Percentiles rank a stretch among this genome's conserved stretches.
Evolutionary conservation across 2,113 vertebrate genomes (phyloP).

Genomic region (Anolis sagrei): DNA sequence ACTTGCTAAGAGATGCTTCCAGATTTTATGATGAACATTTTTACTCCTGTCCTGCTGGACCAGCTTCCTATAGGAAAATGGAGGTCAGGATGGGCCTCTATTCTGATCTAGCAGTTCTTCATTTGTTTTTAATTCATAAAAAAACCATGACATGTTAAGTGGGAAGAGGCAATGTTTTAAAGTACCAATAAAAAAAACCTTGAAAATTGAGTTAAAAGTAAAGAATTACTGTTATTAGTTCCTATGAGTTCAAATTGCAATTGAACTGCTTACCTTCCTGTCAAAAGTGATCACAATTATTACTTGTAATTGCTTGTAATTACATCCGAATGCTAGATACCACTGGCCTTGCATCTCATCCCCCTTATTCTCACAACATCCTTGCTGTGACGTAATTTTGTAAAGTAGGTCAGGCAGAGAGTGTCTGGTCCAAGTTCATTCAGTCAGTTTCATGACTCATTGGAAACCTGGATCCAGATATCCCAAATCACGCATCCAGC

Average conservation of each 20-base stretch:
- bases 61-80: no score
- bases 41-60: no score
- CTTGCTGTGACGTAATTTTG: neutral
- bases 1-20: slow-evolving; percentile 37
- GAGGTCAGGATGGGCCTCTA: no score
- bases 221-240: neutral
- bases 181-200: no score
- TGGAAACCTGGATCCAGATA: no score
- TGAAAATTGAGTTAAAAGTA: neutral
- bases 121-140: slow-evolving; percentile 5
- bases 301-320: neutral
- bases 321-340: neutral
- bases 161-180: neutral
- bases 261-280: neutral
- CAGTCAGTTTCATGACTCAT: no score
- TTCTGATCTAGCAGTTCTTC: no score
- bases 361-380: neutral
- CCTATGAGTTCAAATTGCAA: neutral
- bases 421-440: no score
- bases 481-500: no score
- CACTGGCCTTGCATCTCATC: neutral
- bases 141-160: slow-evolving; percentile 13
- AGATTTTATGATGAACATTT: slow-evolving; percentile 31
- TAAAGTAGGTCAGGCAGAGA: no score
- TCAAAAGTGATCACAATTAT: neutral